Base-by-base conservation (phyloP, 1,140 invertebrate species). In the Aethina tumida region DNA sequence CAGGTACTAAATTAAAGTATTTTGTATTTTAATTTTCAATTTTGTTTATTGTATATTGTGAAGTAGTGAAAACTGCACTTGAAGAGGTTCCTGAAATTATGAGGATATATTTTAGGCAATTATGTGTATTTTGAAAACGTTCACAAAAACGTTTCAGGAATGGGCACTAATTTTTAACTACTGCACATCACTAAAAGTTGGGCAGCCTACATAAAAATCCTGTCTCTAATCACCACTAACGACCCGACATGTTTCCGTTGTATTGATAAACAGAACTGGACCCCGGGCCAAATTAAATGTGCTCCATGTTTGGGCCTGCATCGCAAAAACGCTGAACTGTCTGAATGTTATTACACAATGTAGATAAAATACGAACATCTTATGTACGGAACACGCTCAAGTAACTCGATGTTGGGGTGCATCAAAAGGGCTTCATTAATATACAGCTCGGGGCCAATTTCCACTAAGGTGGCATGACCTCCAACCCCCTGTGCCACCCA, bases 351-450 rank as follows among this genome's bases (percentile, higher is more conserved):
- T 43, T 31, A 52, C 47, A 55, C 45, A 55, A 48, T 46, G 50
- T 55, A 44, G 31, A 44, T 52, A 55, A 48, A 52, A 52, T 55
- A 41, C 39, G 50, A 54, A 52, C 47, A 55, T 55, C 52, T 55
- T 55, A 50, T 52, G 47, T 50, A 35, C 20, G 38, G 40, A 47
- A 46, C 50, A 45, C 45, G 41, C 37, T 34, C 31, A 15, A 42
- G 39, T n/a, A n/a, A n/a, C 34, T 35, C 35, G 20, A 26, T 37
- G 36, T 29, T 47, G 41, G 35, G 29, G 22, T 44, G n/a, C 34
- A 32, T 45, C 44, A 48, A 50, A 43, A 50, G 45, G 42, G 43
- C 43, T 35, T 53, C 51, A 51, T 53, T 53, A 53, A 51, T 53
- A 53, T 25, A 40, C 32, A 18, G 46, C 49, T 33, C 19, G 10